phyloP scores from a whole-genome alignment of 2,888 invertebrate genomes.

The Acleris laterana region DNA sequence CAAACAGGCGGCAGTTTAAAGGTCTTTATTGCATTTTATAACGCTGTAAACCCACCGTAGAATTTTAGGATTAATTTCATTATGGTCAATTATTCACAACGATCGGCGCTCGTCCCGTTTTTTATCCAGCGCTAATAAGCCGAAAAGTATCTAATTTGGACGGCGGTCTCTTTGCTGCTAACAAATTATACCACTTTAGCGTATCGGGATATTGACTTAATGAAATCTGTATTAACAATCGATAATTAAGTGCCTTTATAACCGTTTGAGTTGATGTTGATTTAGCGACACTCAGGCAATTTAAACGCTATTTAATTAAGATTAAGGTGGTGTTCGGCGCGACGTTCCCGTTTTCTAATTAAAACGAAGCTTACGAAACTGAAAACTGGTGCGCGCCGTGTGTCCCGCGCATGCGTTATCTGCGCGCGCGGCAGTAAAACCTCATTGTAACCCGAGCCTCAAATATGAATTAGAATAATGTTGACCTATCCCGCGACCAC shows the following conservation, averaged over 20 bases:
- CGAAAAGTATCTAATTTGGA: slow-evolving; percentile 81
- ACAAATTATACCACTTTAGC: slow-evolving; percentile 84
- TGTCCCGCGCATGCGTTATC: slow-evolving; percentile 57
- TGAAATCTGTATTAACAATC: slow-evolving; percentile 81
- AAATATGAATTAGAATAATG: slow-evolving; percentile 85
- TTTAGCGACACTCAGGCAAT: slow-evolving; percentile 45
- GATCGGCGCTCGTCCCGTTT: slow-evolving; percentile 74
- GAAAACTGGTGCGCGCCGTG: slow-evolving; percentile 55
- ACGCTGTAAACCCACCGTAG: slow-evolving; percentile 83
- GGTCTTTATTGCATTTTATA: slow-evolving; percentile 82
- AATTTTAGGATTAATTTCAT: slow-evolving; percentile 84
- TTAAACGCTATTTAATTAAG: slow-evolving; percentile 14
- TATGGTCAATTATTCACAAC: slow-evolving; percentile 84
- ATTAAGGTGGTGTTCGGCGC: slow-evolving; percentile 15
- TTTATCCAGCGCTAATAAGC: slow-evolving; percentile 80
- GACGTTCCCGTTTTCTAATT: slow-evolving; percentile 1
- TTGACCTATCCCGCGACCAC: slow-evolving; percentile 85
- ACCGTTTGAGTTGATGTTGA: slow-evolving; percentile 67
- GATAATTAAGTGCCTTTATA: slow-evolving; percentile 80
- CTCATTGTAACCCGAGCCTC: slow-evolving; percentile 83
- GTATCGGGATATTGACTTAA: slow-evolving; percentile 72
- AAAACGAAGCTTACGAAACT: slow-evolving; percentile 54
- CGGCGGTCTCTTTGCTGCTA: slow-evolving; percentile 81
- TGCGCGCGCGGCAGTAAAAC: slow-evolving; percentile 79
- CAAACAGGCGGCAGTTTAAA: slow-evolving; percentile 70